Evolutionary conservation across 2,113 vertebrate species (phyloP).

Genomic region (Tringa solitaria): DNA sequence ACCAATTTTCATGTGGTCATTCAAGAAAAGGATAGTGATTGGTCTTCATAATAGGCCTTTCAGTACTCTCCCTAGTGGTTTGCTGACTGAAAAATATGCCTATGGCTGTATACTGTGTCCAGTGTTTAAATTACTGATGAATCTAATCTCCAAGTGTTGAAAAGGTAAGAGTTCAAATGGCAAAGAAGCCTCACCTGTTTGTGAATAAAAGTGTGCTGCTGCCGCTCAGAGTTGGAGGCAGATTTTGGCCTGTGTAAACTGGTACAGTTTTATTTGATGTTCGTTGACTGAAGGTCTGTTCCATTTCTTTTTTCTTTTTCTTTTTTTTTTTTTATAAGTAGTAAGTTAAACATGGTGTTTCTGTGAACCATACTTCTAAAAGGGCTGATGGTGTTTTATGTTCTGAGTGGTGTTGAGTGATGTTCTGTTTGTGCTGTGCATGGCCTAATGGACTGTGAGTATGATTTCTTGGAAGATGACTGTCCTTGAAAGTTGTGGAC

Average conservation of each 20-base stretch:
- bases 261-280: neutral
- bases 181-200: neutral
- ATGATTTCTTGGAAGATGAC: neutral
- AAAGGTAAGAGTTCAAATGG: neutral
- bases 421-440: neutral
- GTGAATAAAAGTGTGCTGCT: neutral
- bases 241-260: neutral
- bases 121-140: neutral
- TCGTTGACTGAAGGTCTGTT: neutral
- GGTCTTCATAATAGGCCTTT: slow-evolving; percentile 17
- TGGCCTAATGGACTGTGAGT: neutral
- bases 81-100: neutral
- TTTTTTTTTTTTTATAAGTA: neutral
- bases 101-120: neutral
- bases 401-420: neutral
- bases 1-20: slow-evolving; percentile 40
- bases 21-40: slow-evolving; percentile 30
- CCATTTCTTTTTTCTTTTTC: neutral
- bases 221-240: neutral
- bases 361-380: neutral
- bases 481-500: neutral
- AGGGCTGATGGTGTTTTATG: neutral
- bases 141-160: neutral
- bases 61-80: neutral
- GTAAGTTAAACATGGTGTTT: neutral